Evolutionary conservation across 2,797 vertebrate species (phyloP).

Genomic region (Vespertilio murinus): DNA sequence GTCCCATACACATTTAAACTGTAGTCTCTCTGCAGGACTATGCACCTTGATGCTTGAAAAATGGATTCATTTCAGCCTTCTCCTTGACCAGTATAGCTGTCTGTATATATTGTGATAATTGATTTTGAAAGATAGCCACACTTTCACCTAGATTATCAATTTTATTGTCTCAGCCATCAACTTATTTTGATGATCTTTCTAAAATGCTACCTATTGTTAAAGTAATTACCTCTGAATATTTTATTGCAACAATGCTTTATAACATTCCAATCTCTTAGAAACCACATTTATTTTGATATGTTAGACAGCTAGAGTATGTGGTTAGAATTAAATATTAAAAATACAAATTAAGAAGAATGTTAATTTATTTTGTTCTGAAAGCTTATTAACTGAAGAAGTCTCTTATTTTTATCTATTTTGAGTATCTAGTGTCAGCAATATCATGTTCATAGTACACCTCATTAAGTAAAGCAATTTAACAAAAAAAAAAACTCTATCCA

Average conservation of each 20-base stretch:
- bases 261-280: not conserved
- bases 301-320: slow-evolving; percentile 34
- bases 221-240: slow-evolving; percentile 33
- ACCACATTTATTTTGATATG: slow-evolving; percentile 37
- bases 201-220: not conserved
- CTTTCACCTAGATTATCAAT: not conserved
- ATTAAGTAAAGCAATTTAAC: slow-evolving; percentile 72
- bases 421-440: slow-evolving; percentile 62
- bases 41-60: not conserved
- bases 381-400: slow-evolving; percentile 63
- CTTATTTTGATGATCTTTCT: slow-evolving; percentile 43
- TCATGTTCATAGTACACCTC: slow-evolving; percentile 57
- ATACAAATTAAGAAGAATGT: slow-evolving; percentile 56
- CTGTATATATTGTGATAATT: not conserved
- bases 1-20: not conserved
- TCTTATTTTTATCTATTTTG: slow-evolving; percentile 50
- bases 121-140: not conserved
- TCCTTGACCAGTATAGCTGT: not conserved
- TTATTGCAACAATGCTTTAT: not conserved
- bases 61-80: not conserved
- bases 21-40: not conserved
- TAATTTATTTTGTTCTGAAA: slow-evolving; percentile 56
- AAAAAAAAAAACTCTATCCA: not conserved
- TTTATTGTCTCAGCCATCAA: not conserved
- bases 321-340: slow-evolving; percentile 56